Base-by-base conservation (phyloP, 2,888 invertebrate genomes). In the Drosophila meridionalis region DNA sequence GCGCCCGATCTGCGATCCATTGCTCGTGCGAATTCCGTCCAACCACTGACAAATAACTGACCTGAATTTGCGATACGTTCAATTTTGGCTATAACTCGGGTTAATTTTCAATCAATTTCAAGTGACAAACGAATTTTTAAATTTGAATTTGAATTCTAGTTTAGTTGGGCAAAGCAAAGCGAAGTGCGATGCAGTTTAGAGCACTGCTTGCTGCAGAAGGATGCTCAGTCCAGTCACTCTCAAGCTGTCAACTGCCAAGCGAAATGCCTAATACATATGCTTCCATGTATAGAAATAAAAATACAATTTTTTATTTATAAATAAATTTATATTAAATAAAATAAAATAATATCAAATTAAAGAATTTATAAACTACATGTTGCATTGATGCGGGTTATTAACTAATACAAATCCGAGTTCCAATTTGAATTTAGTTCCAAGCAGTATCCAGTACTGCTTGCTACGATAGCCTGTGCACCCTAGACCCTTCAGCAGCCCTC, bases 51-150 rank as follows among this genome's bases (percentile, higher is more conserved):
- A 20, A 28, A 12, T 36, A 14, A 4, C 48, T 56, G 48, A 47
- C 3, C 20, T 40, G 12, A 72, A 68, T 73, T 73, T 43, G 11
- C 30, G 55, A n/a, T 61, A 59, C 11, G 2, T 48, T 11, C 11
- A 69, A 74, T 60, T 73, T 69, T 60, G 69, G 8, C 28, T 38
- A 43, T 38, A 48, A 60, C 47, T n/a, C 20, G 0, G 38, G 8
- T n/a, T 32, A 42, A 62, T 59, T 59, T 73, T 30, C n/a, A 38
- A 59, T 60, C 28, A 59, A 63, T 4, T 36, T 1, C 2, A 12
- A 50, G 45, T 73, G 65, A 62, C 56, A 68, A 45, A 12, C 14
- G n/a, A 43, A 59, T 60, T 57, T 60, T 56, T 14, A 20, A 28
- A 66, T 43, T 3, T n/a, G 14, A 67, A 45, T 58, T 45, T n/a